These are phyloP conservation scores for Heliothis virescens DNA, from an alignment of 1,140 invertebrate species.

Conservation along the genomic window DNA sequence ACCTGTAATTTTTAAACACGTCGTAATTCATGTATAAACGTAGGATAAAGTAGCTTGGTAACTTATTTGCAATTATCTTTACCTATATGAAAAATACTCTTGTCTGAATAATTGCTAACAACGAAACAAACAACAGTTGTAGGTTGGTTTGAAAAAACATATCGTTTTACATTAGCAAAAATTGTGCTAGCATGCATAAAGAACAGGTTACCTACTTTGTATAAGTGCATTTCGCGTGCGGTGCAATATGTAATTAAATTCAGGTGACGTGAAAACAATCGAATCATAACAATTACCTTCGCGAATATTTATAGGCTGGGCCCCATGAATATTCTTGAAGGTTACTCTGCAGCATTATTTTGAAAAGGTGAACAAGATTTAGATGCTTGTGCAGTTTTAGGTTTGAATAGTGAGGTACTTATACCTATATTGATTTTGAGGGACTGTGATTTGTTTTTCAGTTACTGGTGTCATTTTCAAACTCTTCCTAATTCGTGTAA, in stretches of 20 bases:
- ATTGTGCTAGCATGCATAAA: too few relatives aligned
- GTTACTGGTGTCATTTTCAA: too few relatives aligned
- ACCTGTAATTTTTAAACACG: conserved; percentile 19
- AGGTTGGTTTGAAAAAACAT: too few relatives aligned
- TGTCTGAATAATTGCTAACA: background rate
- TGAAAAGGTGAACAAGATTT: conserved; percentile 31
- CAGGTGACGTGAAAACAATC: conserved; percentile 25
- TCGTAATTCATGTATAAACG: background rate
- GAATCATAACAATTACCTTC: conserved; percentile 12
- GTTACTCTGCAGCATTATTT: too few relatives aligned
- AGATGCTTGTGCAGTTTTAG: background rate
- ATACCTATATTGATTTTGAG: background rate
- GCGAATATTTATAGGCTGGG: conserved; percentile 23
- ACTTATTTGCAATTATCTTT: background rate
- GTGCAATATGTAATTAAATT: conserved; percentile 17
- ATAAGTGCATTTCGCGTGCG: background rate
- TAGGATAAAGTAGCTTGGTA: background rate
- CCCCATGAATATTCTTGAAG: conserved; percentile 11
- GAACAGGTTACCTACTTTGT: too few relatives aligned
- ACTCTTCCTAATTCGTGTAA: too few relatives aligned
- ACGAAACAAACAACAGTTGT: background rate
- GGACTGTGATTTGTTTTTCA: too few relatives aligned
- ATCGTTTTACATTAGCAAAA: too few relatives aligned
- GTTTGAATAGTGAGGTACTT: background rate
- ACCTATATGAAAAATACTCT: background rate